These are phyloP conservation scores for Periophthalmodon schlosseri DNA, from an alignment of 2,113 vertebrate genomes.

Conservation along the genomic window DNA sequence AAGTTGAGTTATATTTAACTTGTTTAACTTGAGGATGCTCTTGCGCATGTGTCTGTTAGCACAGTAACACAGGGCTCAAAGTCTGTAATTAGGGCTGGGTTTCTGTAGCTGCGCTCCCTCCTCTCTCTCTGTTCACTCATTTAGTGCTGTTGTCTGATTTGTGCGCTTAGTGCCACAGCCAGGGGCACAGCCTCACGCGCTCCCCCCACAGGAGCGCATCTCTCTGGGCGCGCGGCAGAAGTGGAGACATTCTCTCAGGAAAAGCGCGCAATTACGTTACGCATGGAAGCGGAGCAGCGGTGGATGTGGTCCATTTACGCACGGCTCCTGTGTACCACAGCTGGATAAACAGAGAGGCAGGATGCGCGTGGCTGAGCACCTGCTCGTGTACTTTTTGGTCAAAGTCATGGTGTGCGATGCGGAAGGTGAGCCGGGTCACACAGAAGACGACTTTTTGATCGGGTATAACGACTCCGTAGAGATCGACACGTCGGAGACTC, in stretches of 20 bases:
- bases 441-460: slow-evolving; percentile 84
- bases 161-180: slow-evolving; percentile 9
- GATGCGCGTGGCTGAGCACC: slow-evolving; percentile 71
- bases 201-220: not conserved
- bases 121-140: slow-evolving; percentile 22
- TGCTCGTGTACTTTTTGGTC: slow-evolving; percentile 88
- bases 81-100: slow-evolving; percentile 47
- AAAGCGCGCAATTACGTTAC: not conserved
- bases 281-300: slow-evolving; percentile 45
- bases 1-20: not conserved
- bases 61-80: slow-evolving; percentile 27
- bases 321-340: slow-evolving; percentile 18
- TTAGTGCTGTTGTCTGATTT: slow-evolving; percentile 7
- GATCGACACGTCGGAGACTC: slow-evolving; percentile 77
- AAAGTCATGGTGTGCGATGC: slow-evolving; percentile 89
- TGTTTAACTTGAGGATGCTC: not conserved
- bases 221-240: not conserved
- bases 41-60: slow-evolving; percentile 2
- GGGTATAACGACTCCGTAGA: slow-evolving; percentile 86
- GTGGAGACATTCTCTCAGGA: not conserved
- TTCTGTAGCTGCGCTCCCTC: slow-evolving; percentile 18
- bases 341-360: slow-evolving; percentile 39
- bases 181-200: slow-evolving; percentile 16
- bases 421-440: slow-evolving; percentile 85
- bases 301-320: slow-evolving; percentile 52